A percentile compares a stretch with the other conserved stretches of the same genome.
Evolutionary conservation across 2,113 vertebrate species (phyloP).

Genomic region (Triplophysa rosa): DNA sequence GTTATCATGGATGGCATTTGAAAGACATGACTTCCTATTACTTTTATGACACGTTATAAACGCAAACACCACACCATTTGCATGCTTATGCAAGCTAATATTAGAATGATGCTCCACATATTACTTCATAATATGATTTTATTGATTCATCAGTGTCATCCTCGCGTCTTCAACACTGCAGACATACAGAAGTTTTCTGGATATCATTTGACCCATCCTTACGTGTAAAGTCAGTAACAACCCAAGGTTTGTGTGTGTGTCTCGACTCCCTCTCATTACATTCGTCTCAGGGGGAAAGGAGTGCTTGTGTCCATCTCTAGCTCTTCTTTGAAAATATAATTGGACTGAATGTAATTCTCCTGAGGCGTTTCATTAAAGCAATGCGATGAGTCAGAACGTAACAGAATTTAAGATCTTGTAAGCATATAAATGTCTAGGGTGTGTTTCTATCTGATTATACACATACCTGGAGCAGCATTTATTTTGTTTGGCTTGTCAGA

Average conservation of each 20-base stretch:
- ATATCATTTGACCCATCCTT: too few relatives aligned
- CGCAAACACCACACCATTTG: too few relatives aligned
- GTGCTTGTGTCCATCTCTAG: slow-evolving; percentile 36
- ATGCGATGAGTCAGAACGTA: slow-evolving; percentile 59
- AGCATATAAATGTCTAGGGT: not conserved
- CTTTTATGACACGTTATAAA: too few relatives aligned
- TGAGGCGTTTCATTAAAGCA: slow-evolving; percentile 50
- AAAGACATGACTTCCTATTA: too few relatives aligned
- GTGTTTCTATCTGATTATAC: slow-evolving; percentile 6
- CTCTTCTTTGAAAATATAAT: slow-evolving; percentile 45
- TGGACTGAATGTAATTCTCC: slow-evolving; percentile 47
- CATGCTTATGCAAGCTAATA: too few relatives aligned
- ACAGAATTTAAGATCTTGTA: slow-evolving; percentile 7
- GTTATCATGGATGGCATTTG: too few relatives aligned
- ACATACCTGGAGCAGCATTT: not conserved
- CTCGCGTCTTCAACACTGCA: too few relatives aligned
- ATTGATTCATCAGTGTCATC: too few relatives aligned
- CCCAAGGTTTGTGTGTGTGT: slow-evolving; percentile 1
- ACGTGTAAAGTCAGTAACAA: not conserved
- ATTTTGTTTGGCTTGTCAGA: slow-evolving; percentile 3
- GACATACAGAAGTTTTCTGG: too few relatives aligned
- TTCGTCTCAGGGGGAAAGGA: slow-evolving; percentile 12
- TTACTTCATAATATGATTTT: too few relatives aligned
- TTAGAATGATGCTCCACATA: too few relatives aligned
- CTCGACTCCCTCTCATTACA: slow-evolving; percentile 6